Base-by-base conservation (phyloP, 2,797 vertebrate species). In the Pristis pectinata region DNA sequence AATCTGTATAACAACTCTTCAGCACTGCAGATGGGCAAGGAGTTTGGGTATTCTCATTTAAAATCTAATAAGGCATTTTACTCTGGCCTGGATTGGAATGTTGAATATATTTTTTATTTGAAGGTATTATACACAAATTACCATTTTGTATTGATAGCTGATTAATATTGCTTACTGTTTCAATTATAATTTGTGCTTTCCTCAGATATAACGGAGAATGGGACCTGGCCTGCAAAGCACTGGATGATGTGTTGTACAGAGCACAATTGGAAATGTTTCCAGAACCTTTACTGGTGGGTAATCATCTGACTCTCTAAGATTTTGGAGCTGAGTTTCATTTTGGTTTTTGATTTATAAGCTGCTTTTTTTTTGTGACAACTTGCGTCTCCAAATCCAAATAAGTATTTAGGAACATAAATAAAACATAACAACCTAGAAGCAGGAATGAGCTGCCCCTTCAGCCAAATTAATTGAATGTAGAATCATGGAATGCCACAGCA, bases 151-250 rank as follows among this genome's bases (percentile, higher is more conserved):
- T 34, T 53, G 44, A 30, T 49, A 53, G 70, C 74, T 53, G 37
- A 76, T 94, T 74, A 7, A 49, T 37, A 53, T 74, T 30, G 67
- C 44, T 72, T 72, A 72, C 37, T 24, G 11, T 64, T 94, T 70
- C 1, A 72, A 30, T 17, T 59, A 67, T 44, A 41, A 67, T 44
- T 74, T 30, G 53, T 93, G 37, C 13, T 64, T 94, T 96, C 96
- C 96, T n/a, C 96, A 99, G 99, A 97, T 99, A 98, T 95, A 99
- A 99, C 94, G 99, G 99, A 95, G 99, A 99, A 96, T 98, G 98
- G 95, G 99, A 99, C 95, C 95, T 98, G 95, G 99, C 98, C 96
- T 98, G 98, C 95, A 99, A 98, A 97, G 98, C 99, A 44, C 96
- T 99, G 97, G 99, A 99, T 96, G 99, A 99, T 1, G 96, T 99